Conservation (phyloP, 1,140 invertebrate species). For the Ostrea denselamellosa region DNA sequence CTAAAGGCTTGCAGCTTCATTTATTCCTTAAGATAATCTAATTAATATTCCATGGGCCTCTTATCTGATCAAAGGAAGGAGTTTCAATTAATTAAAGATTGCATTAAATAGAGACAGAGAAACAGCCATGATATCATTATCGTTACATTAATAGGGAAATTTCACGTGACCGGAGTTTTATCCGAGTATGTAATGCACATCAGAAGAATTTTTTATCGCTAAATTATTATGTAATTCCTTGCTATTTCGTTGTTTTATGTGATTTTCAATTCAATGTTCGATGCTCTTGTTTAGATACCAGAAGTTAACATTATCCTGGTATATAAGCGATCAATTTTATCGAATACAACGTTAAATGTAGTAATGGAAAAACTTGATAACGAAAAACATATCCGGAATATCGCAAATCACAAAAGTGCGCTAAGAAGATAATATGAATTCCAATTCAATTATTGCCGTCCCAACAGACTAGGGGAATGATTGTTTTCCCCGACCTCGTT, state of each 20-base stretch:
- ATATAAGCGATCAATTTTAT: too few relatives aligned
- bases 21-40: background rate
- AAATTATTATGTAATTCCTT: background rate
- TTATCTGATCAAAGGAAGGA: background rate
- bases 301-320: background rate
- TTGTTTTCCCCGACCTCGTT: background rate
- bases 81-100: background rate
- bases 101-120: background rate
- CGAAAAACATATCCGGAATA: background rate
- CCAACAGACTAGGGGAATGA: background rate
- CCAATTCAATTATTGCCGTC: background rate
- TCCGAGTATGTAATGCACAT: background rate
- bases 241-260: background rate
- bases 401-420: background rate
- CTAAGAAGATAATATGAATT: background rate
- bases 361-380: background rate
- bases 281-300: background rate
- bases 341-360: background rate
- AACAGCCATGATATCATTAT: background rate
- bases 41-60: background rate
- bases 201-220: background rate
- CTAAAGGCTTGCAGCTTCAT: background rate
- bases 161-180: background rate
- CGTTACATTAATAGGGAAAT: background rate
- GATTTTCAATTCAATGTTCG: background rate